Base-by-base conservation (phyloP, 1,140 invertebrate genomes). In the Adoxophyes honmai region DNA sequence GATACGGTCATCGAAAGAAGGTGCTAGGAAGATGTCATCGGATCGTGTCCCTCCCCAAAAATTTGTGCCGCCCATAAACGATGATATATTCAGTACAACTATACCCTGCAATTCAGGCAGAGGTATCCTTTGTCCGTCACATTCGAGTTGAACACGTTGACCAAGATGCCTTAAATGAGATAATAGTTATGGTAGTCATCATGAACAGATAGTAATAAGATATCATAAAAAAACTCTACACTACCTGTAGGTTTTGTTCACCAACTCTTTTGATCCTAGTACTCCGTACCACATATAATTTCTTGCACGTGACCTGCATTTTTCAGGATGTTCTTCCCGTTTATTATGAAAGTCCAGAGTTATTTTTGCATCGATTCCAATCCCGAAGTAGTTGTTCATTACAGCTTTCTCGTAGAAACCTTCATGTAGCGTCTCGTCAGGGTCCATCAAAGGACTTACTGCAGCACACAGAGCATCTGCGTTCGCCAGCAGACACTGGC, bases 301-400 rank as follows among this genome's bases (percentile, higher is more conserved):
- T 70, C 97, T 95, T 0, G 97, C 98, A 42, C 98, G 91, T 1
- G 94, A 98, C 59, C 96, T 91, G 89, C 97, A 99, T 82, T 99
- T 99, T 78, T 99, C 97, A 0, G 98, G 98, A 89, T 99, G 98
- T 81, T 99, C 98, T 81, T 99, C 98, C 21, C 98, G 91, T 84
- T 98, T 98, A 73, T 98, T 97, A 88, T 99, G 98, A 83, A 99
- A 99, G 77, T 99, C 98, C 7, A 99, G 86, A 7, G 97, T 97
- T 18, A 99, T 99, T 88, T 99, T 99, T 0, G 98, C 98, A 91
- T 99, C 98, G 44, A 99, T 97, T 9, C 98, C 98, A 79, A 99
- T 99, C 0, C 98, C 98, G 88, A 99, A 99, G 85, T 99, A 99
- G 83, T 99, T 99, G 81, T 99, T 99, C 98, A 99, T 99, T 0